A percentile compares a stretch with the other conserved stretches of the same genome.
Evolutionary conservation across 2,888 invertebrate genomes (phyloP).

Genomic region (Tridacna crocea): DNA sequence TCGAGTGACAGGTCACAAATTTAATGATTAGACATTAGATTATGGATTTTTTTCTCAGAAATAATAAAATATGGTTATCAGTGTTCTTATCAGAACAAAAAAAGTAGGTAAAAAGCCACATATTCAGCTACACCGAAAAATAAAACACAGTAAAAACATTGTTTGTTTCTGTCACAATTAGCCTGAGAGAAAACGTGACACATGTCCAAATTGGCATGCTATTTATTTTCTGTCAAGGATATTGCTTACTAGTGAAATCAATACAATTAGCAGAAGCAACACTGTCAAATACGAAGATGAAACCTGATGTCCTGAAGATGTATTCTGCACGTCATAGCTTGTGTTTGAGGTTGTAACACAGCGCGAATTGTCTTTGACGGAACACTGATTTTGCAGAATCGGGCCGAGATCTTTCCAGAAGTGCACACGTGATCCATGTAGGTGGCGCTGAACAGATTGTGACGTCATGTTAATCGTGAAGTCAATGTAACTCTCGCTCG

Average conservation of each 20-base stretch:
- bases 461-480: slow-evolving; percentile 45
- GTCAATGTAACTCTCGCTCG: slow-evolving; percentile 29
- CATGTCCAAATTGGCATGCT: not conserved
- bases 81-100: no score
- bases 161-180: no score
- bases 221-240: not conserved
- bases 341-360: not conserved
- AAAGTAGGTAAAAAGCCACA: no score
- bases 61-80: no score
- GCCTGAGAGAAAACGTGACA: not conserved
- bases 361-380: not conserved
- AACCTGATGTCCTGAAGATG: not conserved
- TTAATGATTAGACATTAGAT: no score
- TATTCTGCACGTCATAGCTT: not conserved
- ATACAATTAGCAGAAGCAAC: not conserved
- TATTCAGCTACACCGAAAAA: no score
- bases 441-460: slow-evolving; percentile 31
- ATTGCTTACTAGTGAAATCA: not conserved
- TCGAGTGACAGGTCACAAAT: no score
- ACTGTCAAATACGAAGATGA: not conserved
- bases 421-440: slow-evolving; percentile 25
- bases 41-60: no score
- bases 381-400: slow-evolving; percentile 11
- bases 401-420: slow-evolving; percentile 51
- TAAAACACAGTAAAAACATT: no score